Percentiles rank a stretch among this genome's conserved stretches.
phyloP scores from a whole-genome alignment of 2,888 invertebrate species.

The Amphipoea lucens region DNA sequence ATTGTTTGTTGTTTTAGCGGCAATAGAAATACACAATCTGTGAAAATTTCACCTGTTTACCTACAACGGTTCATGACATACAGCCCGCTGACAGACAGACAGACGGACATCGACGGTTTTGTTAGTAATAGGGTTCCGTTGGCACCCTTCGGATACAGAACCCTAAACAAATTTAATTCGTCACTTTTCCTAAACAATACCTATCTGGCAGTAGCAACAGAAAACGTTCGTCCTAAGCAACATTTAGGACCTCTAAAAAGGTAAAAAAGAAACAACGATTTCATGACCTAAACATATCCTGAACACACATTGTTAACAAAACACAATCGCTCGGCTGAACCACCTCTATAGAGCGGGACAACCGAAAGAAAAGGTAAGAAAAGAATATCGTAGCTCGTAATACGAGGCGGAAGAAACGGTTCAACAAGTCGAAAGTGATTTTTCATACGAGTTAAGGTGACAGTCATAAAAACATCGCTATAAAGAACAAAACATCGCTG shows the following conservation, averaged over 20 bases:
- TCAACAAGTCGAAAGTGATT: slow-evolving; percentile 64
- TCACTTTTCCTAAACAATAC: not conserved
- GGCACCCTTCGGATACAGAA: too few species aligned
- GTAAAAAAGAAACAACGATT: slow-evolving; percentile 16
- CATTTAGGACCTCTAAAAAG: not conserved
- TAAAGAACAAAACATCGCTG: slow-evolving; percentile 60
- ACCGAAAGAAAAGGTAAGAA: slow-evolving; percentile 33
- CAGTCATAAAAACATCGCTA: slow-evolving; percentile 58
- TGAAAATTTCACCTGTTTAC: too few species aligned
- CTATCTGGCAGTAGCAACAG: not conserved
- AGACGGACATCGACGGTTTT: not conserved
- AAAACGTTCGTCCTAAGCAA: not conserved
- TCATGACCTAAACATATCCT: slow-evolving; percentile 39
- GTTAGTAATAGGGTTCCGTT: not conserved
- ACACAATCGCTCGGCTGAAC: slow-evolving; percentile 43
- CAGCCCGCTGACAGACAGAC: not conserved
- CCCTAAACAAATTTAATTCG: not conserved
- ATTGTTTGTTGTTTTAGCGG: not conserved
- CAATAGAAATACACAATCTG: too few species aligned
- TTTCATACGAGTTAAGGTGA: slow-evolving; percentile 64
- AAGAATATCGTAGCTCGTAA: slow-evolving; percentile 45
- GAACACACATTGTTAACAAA: slow-evolving; percentile 55
- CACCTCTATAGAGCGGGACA: slow-evolving; percentile 26
- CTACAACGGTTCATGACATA: too few species aligned
- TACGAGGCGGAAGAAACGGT: slow-evolving; percentile 57